Base-by-base conservation (phyloP, 1,140 invertebrate species). In the Vanessa atalanta region DNA sequence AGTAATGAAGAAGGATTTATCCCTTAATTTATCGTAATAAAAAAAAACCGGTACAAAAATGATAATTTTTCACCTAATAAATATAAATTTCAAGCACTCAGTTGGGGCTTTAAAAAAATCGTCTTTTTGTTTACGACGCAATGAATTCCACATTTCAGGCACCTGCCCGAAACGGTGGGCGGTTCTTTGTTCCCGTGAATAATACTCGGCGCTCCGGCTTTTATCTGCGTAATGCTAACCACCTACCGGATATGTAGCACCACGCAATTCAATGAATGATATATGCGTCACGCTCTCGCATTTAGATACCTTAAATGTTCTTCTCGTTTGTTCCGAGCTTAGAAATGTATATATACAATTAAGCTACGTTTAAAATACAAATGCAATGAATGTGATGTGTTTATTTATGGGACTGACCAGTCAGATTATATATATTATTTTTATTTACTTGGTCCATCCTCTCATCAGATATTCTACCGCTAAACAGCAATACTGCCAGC, bases 111-210 rank as follows among this genome's bases (percentile, higher is more conserved):
- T 61, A 61, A 31, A 43, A 20, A 61, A 61, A 61, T 61, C 31
- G 12, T 61, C 23, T 61, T 61, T 61, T 61, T 31, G 57, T 37
- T 31, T 88, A 87, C 81, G 82, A 81, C 78, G 84, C 87, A 37
- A 31, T 61, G 57, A 87, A 88, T 86, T 87, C 75, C 65, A 74
- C 82, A 86, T 86, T 87, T 83, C 78, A 84, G 83, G 80, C 85
- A 85, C 81, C 87, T 84, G 83, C 78, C 80, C 77, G 76, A 79
- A 79, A 81, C 81, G 77, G 77, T 79, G 79, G 81, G 78, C 77
- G 79, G 70, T 79, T 77, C 81, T 80, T 88, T 86, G 84, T 86
- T 84, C 77, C 75, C 65, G 78, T 82, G 79, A 87, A 84, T 86
- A 84, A 85, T 87, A 86, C 72, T 72, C 69, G 75, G 65, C 65